Base-by-base conservation (phyloP, 92 coral and sea anemone genomes). In the Zoanthus sociatus region DNA sequence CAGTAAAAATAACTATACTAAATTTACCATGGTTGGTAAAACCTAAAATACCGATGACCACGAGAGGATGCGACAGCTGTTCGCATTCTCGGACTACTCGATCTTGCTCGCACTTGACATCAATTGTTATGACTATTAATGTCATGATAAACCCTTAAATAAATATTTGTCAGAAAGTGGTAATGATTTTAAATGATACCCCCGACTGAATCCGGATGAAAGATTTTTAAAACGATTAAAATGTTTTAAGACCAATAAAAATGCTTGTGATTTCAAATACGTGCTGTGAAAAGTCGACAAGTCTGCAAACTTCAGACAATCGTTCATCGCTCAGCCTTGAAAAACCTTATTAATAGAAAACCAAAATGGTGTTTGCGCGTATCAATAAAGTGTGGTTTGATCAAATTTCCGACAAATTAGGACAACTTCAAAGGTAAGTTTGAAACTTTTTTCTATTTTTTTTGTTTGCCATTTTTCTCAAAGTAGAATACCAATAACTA, bases 331-430 rank as follows among this genome's bases (percentile, higher is more conserved):
- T 18, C 30, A 13, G 56, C 12, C 37, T n/a, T n/a, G 12, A 11
- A 50, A 31, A 53, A 77, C 8, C 8, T 15, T 58, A 20, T 20
- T 11, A 5, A 46, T 9, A 12, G 13, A 17, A 9, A 17, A 70
- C 53, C 46, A 7, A 46, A 21, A 96, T 96, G 98, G 98, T 96
- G 20, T 87, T 96, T 6, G 95, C 98, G 0, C 84, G 94, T 61
- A 89, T 96, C 0, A 93, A 87, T 33, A 87, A 87, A 31, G 78
- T 94, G 14, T 96, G 98, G 98, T 81, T 83, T 53, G 98, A 96
- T 74, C 92, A 94, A 58, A 91, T 94, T 51, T 89, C 89, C 76
- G 98, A 96, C 76, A 87, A 96, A 54, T 83, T 87, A 20, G 89
- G 89, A 32, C 89, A 87, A 8, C 79, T 94, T 0, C 96, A 94